These are phyloP conservation scores for Barypeithes pellucidus DNA, from an alignment of 2,888 invertebrate genomes.

Conservation along the genomic window DNA sequence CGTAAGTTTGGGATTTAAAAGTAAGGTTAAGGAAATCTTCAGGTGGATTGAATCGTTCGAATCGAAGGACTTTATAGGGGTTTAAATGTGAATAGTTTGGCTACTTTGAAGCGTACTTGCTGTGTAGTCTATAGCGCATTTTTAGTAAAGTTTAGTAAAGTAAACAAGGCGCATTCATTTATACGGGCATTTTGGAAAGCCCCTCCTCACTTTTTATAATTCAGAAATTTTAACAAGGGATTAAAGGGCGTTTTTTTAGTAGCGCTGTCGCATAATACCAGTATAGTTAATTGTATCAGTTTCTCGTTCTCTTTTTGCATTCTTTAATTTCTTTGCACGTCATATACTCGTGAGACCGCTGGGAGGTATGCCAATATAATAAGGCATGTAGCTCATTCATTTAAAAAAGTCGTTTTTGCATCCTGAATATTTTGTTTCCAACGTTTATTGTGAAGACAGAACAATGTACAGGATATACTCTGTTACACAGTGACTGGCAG, in stretches of 20 bases:
- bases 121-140: too few relatives aligned
- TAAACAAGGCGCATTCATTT: too few relatives aligned
- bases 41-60: slow-evolving; percentile 12
- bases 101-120: background rate
- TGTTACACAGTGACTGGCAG: too few relatives aligned
- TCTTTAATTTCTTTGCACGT: slow-evolving; percentile 1
- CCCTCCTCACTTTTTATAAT: too few relatives aligned
- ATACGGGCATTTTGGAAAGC: too few relatives aligned
- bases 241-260: too few relatives aligned
- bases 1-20: background rate
- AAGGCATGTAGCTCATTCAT: background rate
- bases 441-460: background rate
- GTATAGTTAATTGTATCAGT: too few relatives aligned
- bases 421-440: background rate
- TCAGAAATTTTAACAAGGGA: too few relatives aligned
- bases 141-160: too few relatives aligned
- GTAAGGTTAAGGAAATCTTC: background rate
- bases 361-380: background rate
- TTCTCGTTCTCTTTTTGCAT: background rate
- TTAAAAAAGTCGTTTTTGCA: slow-evolving; percentile 1
- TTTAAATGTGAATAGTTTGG: slow-evolving; percentile 8
- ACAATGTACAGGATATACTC: background rate
- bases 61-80: too few relatives aligned
- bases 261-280: too few relatives aligned
- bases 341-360: slow-evolving; percentile 7